phyloP scores from a whole-genome alignment of 2,113 vertebrate species.

The Cyprinus carpio region DNA sequence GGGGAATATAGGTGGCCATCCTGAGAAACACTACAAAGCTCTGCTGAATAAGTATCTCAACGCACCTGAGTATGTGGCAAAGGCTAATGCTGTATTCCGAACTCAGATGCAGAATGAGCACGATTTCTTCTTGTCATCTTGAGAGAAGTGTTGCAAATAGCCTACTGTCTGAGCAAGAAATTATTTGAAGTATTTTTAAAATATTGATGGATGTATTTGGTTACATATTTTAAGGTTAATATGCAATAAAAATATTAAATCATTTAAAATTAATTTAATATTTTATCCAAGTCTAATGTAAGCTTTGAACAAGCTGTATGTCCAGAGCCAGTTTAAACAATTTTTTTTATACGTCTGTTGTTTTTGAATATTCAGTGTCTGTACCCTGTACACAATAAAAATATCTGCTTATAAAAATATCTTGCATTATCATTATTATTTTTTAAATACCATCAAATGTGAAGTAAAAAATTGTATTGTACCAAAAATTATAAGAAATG shows the following conservation, averaged over 20 bases:
- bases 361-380: not conserved
- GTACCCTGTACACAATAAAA: not conserved
- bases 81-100: slow-evolving; percentile 40
- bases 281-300: not conserved
- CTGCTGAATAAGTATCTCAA: slow-evolving; percentile 49
- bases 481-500: no score
- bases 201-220: not conserved
- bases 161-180: no score
- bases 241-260: not conserved
- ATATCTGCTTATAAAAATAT: not conserved
- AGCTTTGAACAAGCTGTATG: not conserved
- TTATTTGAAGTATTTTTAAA: not conserved
- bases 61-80: not conserved
- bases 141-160: not conserved
- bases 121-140: slow-evolving; percentile 51
- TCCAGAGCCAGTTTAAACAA: not conserved
- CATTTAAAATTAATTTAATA: not conserved
- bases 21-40: slow-evolving; percentile 49
- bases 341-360: no score
- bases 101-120: slow-evolving; percentile 53
- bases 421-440: not conserved
- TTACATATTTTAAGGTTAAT: not conserved
- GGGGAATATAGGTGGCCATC: slow-evolving; percentile 18
- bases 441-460: no score
- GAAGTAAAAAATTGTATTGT: no score